These are phyloP conservation scores for Lasioglossum marginatum DNA, from an alignment of 2,888 invertebrate species.

Conservation along the genomic window DNA sequence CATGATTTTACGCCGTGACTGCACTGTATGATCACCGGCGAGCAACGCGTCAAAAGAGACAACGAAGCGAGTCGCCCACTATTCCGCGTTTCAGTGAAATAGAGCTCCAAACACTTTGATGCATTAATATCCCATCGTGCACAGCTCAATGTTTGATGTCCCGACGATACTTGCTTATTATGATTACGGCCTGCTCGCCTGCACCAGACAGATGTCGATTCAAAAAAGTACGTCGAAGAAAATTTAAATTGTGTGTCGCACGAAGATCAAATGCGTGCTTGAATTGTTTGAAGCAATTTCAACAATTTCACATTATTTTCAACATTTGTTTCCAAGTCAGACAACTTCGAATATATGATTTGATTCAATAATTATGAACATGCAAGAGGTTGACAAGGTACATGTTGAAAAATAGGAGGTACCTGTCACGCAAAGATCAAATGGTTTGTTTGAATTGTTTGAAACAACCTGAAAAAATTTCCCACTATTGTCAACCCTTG, in stretches of 20 bases:
- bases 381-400: neutral
- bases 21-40: neutral
- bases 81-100: slow-evolving; percentile 5
- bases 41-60: slow-evolving; percentile 33
- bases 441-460: too few species aligned
- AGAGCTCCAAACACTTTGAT: neutral
- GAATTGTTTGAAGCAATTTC: too few species aligned
- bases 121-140: neutral
- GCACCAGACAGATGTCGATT: neutral
- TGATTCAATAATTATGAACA: neutral
- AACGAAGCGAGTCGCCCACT: neutral
- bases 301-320: too few species aligned
- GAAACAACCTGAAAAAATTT: too few species aligned
- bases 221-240: neutral
- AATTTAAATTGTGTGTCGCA: too few species aligned
- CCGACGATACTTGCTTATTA: neutral
- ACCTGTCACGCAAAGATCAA: too few species aligned
- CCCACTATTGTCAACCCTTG: fast-evolving
- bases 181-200: neutral
- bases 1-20: slow-evolving; percentile 18
- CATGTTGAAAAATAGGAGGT: too few species aligned
- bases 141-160: neutral
- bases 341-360: too few species aligned
- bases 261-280: too few species aligned
- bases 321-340: too few species aligned